Evolutionary conservation across 35 echinoderm and acorn worm species (phyloP).

Genomic region (Heliocidaris erythrogramma): DNA sequence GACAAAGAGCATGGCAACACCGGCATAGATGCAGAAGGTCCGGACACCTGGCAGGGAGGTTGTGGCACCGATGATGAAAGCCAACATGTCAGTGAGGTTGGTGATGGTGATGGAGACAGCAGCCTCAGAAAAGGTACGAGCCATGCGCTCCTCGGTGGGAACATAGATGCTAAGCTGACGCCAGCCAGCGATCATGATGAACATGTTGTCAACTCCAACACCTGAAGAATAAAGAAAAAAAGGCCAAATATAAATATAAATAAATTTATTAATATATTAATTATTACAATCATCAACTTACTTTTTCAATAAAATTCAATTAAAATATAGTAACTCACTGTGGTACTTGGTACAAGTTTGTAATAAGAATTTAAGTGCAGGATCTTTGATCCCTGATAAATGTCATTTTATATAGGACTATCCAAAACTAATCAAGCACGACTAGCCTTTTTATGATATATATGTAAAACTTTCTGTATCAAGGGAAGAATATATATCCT

Average conservation of each 20-base stretch:
- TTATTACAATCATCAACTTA: too few species aligned
- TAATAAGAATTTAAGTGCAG: too few species aligned
- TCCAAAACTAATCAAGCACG: too few species aligned
- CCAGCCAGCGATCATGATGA: conserved; percentile 98
- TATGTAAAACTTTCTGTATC: too few species aligned
- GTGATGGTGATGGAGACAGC: conserved; percentile 97
- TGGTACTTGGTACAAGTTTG: too few species aligned
- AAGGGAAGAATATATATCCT: too few species aligned
- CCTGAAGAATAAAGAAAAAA: conserved; percentile 54
- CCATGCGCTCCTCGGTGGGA: conserved; percentile 87
- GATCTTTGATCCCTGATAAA: too few species aligned
- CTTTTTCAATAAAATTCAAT: too few species aligned
- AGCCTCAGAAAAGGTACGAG: conserved; percentile 82
- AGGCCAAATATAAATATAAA: neutral
- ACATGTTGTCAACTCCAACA: conserved; percentile 99
- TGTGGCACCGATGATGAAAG: conserved; percentile 86
- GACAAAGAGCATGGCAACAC: conserved; percentile 92
- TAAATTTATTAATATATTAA: neutral
- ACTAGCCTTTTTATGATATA: too few species aligned
- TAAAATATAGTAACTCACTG: too few species aligned
- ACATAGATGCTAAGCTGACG: conserved; percentile 74
- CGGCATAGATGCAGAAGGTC: conserved; percentile 87
- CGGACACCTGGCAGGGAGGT: conserved; percentile 74
- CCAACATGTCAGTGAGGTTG: conserved; percentile 88
- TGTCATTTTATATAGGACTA: too few species aligned